Percentiles rank a stretch among this genome's conserved stretches.
phyloP scores from a whole-genome alignment of 1,140 invertebrate genomes.

The Schlechtendalia chinensis region DNA sequence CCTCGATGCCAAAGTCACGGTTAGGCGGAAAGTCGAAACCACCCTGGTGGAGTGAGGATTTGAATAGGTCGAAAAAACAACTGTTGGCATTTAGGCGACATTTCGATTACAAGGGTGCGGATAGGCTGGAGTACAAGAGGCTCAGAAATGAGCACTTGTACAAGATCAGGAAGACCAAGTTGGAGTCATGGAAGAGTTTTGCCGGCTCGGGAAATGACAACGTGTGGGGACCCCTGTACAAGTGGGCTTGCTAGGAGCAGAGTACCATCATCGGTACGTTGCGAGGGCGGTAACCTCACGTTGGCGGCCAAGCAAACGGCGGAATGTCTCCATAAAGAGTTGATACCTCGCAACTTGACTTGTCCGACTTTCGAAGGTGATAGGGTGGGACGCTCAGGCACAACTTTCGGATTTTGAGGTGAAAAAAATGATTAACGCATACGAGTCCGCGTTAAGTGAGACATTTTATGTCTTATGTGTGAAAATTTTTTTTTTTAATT shows the following conservation, averaged over 20 bases:
- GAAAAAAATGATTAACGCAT: too few species aligned
- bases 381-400: too few species aligned
- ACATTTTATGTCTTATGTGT: too few species aligned
- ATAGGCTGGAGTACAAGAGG: background rate
- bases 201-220: background rate
- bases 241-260: background rate
- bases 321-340: background rate
- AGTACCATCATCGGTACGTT: background rate
- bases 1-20: background rate
- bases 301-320: background rate
- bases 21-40: background rate
- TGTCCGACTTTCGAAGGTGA: background rate
- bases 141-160: too few species aligned
- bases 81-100: background rate
- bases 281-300: background rate
- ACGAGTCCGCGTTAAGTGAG: too few species aligned
- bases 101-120: background rate
- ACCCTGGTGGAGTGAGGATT: background rate
- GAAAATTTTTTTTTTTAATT: too few species aligned
- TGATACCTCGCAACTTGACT: background rate
- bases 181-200: background rate
- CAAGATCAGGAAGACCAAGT: too few species aligned
- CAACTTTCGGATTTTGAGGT: too few species aligned
- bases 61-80: too few species aligned
- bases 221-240: background rate